Base-by-base conservation (phyloP, 2,113 vertebrate species). In the Hypanus sabinus region DNA sequence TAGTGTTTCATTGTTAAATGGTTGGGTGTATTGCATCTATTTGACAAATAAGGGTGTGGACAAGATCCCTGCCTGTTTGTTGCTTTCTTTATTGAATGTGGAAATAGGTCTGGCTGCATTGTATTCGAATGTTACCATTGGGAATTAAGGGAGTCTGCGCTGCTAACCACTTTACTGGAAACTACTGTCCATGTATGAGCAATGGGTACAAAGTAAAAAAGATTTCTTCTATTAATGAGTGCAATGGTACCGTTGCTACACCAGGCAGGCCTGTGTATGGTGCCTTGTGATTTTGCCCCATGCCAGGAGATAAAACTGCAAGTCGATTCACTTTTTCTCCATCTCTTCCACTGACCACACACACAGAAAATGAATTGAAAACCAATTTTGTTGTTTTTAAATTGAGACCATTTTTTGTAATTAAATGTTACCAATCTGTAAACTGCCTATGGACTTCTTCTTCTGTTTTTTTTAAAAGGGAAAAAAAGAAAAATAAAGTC, bases 401-500 rank as follows among this genome's bases (percentile, higher is more conserved):
- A 93, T 14, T 71, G 36, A 71, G 9, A 93, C 85, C 27, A n/a
- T 68, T 90, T 92, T 93, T 93, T 93, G 90, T 93, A 93, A 93
- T 93, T 70, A 71, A 73, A 93, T 73, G 68, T 93, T 70, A 71
- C 36, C 68, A 71, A 36, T 93, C 90, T 93, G 90, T 93, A 73
- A 93, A 93, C 90, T 93, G 90, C 90, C 90, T 91, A 93, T 71
- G 36, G 68, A 93, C 90, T 36, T 92, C 68, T 90, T 57, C 22
- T 79, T 79, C 30, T 83, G 38, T 83, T 88, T 92, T 93, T 93
- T 92, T 93, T 93, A 71, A 71, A 71, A 65, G 46, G 46, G n/a
- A 46, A n/a, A 92, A 92, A 93, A 93, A 46, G 68, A 93, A 91
- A 87, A 93, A 93, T 93, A 93, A 93, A 93, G 90, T 71, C 36